A percentile compares a stretch with the other conserved stretches of the same genome.
These are phyloP conservation scores for Atherinosoma microstoma DNA, from an alignment of 2,797 vertebrate species.

Conservation along the genomic window DNA sequence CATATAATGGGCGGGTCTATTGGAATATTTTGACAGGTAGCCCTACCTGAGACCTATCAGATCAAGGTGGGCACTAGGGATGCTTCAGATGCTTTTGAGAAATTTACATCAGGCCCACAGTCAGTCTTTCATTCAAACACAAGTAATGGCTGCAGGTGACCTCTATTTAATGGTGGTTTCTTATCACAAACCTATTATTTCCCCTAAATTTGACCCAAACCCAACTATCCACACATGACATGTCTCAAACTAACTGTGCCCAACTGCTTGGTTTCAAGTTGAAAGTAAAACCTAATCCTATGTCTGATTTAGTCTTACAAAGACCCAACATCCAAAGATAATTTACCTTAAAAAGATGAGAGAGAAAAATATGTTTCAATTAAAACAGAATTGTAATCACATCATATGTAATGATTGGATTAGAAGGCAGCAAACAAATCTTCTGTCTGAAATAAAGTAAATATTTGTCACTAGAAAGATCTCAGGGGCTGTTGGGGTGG, in stretches of 20 bases:
- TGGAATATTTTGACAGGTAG: slow-evolving; percentile 53
- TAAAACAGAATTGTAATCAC: background rate
- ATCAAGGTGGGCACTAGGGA: slow-evolving; percentile 2
- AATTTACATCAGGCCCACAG: background rate
- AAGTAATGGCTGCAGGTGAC: background rate
- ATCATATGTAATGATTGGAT: background rate
- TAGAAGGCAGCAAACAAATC: background rate
- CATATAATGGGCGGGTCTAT: slow-evolving; percentile 44
- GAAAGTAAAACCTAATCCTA: background rate
- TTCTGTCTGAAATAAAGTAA: background rate
- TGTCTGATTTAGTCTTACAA: background rate
- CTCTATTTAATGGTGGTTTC: background rate
- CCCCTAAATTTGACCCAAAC: background rate
- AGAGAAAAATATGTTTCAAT: background rate
- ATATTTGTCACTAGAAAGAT: background rate
- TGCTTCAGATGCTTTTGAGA: background rate
- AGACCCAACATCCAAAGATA: background rate
- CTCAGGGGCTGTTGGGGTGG: background rate
- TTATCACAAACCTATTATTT: background rate
- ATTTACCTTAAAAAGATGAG: background rate
- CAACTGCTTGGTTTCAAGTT: background rate
- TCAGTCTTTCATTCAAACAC: background rate
- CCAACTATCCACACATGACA: background rate
- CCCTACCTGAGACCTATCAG: slow-evolving; percentile 44
- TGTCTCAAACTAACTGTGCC: background rate